Conservation (phyloP, 2,113 vertebrate genomes). For the Ictidomys tridecemlineatus region DNA sequence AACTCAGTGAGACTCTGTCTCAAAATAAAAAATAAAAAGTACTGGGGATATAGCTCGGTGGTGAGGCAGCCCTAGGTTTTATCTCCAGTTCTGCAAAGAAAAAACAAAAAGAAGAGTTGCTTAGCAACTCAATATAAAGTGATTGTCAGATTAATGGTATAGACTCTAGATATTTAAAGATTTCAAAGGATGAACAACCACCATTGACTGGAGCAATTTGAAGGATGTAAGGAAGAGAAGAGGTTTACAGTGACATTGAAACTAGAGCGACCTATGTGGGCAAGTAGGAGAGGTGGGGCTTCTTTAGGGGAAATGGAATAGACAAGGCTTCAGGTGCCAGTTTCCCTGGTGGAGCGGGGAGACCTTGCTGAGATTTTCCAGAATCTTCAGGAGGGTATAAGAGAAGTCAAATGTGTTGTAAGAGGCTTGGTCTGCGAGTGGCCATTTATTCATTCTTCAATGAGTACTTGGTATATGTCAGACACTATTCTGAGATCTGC, state of each 20-base stretch:
- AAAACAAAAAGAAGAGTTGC: not conserved
- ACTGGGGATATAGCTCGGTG: not conserved
- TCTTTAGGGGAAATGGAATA: not conserved
- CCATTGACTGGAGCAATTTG: not conserved
- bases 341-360: not conserved
- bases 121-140: not conserved
- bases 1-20: not conserved
- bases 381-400: not conserved
- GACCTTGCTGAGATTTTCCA: not conserved
- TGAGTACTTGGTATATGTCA: not conserved
- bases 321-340: not conserved
- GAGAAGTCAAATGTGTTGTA: not conserved
- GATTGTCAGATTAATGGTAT: not conserved
- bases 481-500: not conserved
- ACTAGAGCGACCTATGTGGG: not conserved
- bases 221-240: not conserved
- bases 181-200: not conserved
- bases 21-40: not conserved
- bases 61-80: not conserved
- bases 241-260: not conserved
- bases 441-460: not conserved
- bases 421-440: not conserved
- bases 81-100: not conserved
- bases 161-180: not conserved
- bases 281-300: not conserved